Evolutionary conservation across 2,888 invertebrate species (phyloP), one percentile per base, ranked within the genome.

Genomic region (Erebia epiphron): DNA sequence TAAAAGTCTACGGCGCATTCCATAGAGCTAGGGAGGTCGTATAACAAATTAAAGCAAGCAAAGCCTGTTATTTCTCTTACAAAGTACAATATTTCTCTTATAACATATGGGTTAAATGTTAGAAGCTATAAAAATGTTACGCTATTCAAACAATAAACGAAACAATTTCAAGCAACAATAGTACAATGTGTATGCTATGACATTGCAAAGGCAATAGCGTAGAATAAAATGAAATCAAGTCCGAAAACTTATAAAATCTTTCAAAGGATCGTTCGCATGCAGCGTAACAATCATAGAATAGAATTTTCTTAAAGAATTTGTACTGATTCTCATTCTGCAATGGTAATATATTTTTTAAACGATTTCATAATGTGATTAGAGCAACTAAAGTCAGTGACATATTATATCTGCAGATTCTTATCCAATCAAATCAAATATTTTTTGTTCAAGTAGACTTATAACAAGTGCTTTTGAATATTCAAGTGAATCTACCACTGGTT

Each of bases 161-260:
- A 26, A 14, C 68, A 62, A 68, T 68, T 21, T 56, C 68, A 43
- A 49, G 26, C 54, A n/a, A 60, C 35, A 61, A 69, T 21, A 18
- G 18, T 61, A 61, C 65, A 61, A 65, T 65, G 68, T 68, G 21
- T 58, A 35, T 0, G 26, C 21, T 35, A 46, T 60, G 41, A 57
- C 57, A 69, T 69, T 50, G 70, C n/a, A 26, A 66, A 64, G 60
- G 67, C 65, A 73, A 70, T 70, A 68, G 68, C 16, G 57, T 52
- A 70, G 67, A 77, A 75, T 76, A 76, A 77, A 79, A 77, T 73
- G 73, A 78, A 80, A 75, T 77, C 75, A 73, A 77, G 77, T 75
- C 70, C 68, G 83, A 82, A 82, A 81, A 82, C 82, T 79, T 82
- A 83, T 79, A 77, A 82, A 82, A 78, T 78, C 77, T 76, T 78